These are phyloP conservation scores for Helicolenus hilgendorfi DNA, from an alignment of 2,797 vertebrate species.

Conservation along the genomic window DNA sequence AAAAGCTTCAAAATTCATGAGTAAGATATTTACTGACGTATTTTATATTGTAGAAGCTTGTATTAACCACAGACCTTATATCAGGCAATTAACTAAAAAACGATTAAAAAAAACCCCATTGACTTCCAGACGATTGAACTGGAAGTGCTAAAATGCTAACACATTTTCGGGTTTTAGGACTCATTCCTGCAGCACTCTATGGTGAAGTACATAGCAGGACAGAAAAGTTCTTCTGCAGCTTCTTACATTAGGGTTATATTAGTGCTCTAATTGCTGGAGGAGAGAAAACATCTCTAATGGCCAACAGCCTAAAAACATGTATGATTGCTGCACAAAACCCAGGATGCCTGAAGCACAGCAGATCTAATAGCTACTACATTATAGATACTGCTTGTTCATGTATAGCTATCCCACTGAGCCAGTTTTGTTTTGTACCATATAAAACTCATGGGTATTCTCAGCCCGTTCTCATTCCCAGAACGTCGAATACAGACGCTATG, in stretches of 20 bases:
- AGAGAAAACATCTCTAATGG: slow-evolving; percentile 9
- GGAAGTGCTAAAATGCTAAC: no score
- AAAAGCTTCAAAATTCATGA: no score
- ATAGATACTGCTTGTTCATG: neutral
- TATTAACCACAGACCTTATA: no score
- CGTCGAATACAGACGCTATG: no score
- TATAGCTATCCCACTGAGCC: neutral
- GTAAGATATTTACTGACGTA: no score
- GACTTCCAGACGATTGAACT: no score
- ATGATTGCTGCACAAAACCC: neutral
- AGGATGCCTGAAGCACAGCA: neutral
- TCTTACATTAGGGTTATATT: slow-evolving; percentile 1
- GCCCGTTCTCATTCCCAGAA: neutral
- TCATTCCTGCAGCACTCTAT: no score
- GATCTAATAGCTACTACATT: neutral
- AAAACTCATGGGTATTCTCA: neutral
- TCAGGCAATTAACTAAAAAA: no score
- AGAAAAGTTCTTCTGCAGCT: neutral
- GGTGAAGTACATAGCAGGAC: neutral
- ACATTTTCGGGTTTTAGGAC: no score
- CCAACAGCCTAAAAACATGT: neutral
- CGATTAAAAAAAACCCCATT: no score
- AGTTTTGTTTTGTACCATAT: slow-evolving; percentile 2
- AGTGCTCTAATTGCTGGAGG: slow-evolving; percentile 4
- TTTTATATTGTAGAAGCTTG: no score